Evolutionary conservation across 1,140 invertebrate species (phyloP), one percentile per base, ranked within the genome.

Genomic region (Heliconius eleuchia): DNA sequence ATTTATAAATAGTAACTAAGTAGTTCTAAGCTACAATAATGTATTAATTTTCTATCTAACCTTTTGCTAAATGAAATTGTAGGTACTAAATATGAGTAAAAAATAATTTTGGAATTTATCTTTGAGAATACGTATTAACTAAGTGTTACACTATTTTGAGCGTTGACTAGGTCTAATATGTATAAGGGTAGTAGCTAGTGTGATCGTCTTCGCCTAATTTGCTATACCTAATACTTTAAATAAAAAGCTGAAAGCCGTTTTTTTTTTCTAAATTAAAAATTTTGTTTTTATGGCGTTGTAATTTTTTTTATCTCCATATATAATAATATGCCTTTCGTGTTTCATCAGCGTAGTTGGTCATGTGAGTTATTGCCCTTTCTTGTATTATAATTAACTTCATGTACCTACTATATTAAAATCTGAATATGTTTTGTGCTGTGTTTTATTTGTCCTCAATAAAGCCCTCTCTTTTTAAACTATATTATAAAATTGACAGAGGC

Each of bases 101-200:
- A 73, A 75, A 37, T 77, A 79, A 82, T 82, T 82, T 82, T 82
- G 71, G 71, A 82, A 27, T 77, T 81, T 76, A 74, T 57, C 77
- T 82, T 77, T 76, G 72, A 77, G 79, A 79, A 78, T 81, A 81
- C 70, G 9, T 78, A 72, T 79, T 80, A 66, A 23, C 23, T 66
- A 82, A 82, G 77, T 82, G 80, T 82, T 82, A 79, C 76, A 72
- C 71, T 81, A 78, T 81, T 46, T 73, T 66, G 71, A 81, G 81
- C 71, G 85, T 86, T 86, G 78, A 81, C 79, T 86, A 86, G 85
- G 81, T 86, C 74, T 84, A 84, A 85, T 80, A 81, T 83, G 5
- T 52, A 72, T 81, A 75, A 80, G 60, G 60, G 60, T 16, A 66
- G 60, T 66, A 66, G 60, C 60, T 30, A 66, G 13, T 66, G n/a